phyloP scores from a whole-genome alignment of 2,113 vertebrate species.

The Etheostoma cragini region DNA sequence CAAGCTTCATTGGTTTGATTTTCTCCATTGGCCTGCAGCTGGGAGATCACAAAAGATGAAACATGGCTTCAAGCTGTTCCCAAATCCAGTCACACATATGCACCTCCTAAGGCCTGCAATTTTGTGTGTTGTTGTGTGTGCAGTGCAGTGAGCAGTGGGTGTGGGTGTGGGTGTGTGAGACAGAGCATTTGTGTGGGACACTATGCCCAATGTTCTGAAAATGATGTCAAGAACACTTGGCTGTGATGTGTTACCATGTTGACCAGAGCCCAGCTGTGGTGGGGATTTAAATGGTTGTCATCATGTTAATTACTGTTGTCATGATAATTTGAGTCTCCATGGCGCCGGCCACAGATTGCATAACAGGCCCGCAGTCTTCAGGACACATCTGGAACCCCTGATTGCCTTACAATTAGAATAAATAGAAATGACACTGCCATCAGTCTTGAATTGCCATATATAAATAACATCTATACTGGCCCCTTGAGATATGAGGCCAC shows the following conservation, averaged over 20 bases:
- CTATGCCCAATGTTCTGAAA: constrained; percentile 62
- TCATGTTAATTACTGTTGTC: constrained; percentile 78
- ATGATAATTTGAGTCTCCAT: constrained; percentile 69
- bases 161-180: constrained; percentile 15
- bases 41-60: constrained; percentile 66
- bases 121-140: constrained; percentile 29
- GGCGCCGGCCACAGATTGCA: constrained; percentile 56
- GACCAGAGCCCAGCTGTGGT: constrained; percentile 73
- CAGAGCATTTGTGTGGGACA: constrained; percentile 38
- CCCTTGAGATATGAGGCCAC: constrained; percentile 46
- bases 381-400: constrained; percentile 77
- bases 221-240: constrained; percentile 72
- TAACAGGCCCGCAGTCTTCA: constrained; percentile 54
- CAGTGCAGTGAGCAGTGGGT: constrained; percentile 1
- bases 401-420: constrained; percentile 74
- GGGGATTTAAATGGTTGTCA: constrained; percentile 73
- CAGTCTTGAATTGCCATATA: constrained; percentile 33
- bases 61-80: constrained; percentile 62
- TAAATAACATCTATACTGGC: constrained; percentile 46
- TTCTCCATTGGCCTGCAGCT: constrained; percentile 57
- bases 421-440: constrained; percentile 59
- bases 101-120: constrained; percentile 37
- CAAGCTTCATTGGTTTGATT: constrained; percentile 60
- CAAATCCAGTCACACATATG: constrained; percentile 61
- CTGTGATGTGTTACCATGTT: constrained; percentile 72